These are phyloP conservation scores for Pedicia rivosa DNA, from an alignment of 2,888 invertebrate species.

Conservation along the genomic window DNA sequence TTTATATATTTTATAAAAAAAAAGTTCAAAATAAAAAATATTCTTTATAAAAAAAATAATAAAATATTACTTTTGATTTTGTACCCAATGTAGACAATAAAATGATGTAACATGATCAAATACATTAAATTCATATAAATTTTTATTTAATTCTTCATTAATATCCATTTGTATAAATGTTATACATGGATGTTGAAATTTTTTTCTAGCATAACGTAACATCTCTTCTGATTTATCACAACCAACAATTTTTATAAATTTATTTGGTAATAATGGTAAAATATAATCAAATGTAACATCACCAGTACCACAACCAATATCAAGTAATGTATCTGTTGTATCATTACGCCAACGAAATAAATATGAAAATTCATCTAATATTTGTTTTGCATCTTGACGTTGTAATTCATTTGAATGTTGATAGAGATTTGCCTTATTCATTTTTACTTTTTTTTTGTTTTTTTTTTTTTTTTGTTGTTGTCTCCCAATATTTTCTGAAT, in stretches of 20 bases:
- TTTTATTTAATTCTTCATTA: constrained; percentile 17
- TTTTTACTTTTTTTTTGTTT: constrained; percentile 17
- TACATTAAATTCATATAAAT: constrained; percentile 23
- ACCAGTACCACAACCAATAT: constrained; percentile 63
- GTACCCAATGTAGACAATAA: constrained; percentile 67
- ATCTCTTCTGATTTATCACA: constrained; percentile 55
- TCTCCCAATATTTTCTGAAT: neutral
- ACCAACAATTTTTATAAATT: constrained; percentile 39
- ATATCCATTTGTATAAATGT: constrained; percentile 40
- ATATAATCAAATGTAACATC: constrained; percentile 48
- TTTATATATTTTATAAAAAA: no score
- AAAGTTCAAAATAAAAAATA: no score
- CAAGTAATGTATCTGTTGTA: constrained; percentile 38
- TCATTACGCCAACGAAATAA: constrained; percentile 39
- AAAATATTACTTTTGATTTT: constrained; percentile 44
- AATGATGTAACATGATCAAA: constrained; percentile 62
- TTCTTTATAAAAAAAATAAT: constrained; percentile 6
- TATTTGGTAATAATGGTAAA: constrained; percentile 40
- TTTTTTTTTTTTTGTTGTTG: neutral
- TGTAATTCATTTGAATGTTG: constrained; percentile 50
- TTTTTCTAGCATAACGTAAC: constrained; percentile 46
- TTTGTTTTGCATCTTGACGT: constrained; percentile 43
- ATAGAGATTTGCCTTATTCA: constrained; percentile 52
- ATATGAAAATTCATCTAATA: constrained; percentile 44
- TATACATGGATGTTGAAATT: constrained; percentile 32